Conservation (phyloP, 2,113 vertebrate species). For the Brienomyrus longianalis region DNA sequence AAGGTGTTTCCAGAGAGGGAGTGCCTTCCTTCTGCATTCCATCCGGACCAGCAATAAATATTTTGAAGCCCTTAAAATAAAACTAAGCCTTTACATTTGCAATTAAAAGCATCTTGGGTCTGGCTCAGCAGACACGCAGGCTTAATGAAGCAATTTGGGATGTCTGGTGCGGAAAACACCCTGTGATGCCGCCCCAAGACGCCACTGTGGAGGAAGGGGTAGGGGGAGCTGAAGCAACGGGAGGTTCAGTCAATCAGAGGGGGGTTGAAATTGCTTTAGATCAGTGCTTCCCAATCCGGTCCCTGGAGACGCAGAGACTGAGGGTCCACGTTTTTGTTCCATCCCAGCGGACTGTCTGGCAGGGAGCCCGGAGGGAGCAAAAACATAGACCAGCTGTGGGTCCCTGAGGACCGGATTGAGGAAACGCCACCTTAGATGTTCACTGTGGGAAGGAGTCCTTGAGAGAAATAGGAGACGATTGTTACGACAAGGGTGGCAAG, state of each 20-base stretch:
- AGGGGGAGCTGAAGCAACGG: too few relatives aligned
- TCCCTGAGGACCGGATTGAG: neutral
- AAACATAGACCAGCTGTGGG: neutral
- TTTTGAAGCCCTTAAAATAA: slow-evolving; percentile 17
- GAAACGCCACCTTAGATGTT: neutral
- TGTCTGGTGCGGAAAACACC: slow-evolving; percentile 12
- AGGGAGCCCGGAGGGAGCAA: neutral
- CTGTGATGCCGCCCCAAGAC: neutral
- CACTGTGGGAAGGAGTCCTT: neutral
- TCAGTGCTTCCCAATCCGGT: neutral
- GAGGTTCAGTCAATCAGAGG: neutral
- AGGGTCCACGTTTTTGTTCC: neutral
- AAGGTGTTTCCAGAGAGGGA: neutral
- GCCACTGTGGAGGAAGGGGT: neutral
- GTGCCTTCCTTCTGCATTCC: slow-evolving; percentile 6
- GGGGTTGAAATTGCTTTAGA: neutral
- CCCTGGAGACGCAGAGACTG: neutral
- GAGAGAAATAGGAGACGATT: neutral
- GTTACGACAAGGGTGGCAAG: neutral
- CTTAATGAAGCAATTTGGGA: slow-evolving; percentile 22
- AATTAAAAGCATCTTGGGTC: slow-evolving; percentile 11
- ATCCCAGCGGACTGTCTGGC: neutral
- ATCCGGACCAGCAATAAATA: slow-evolving; percentile 22
- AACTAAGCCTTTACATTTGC: slow-evolving; percentile 24
- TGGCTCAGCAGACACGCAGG: neutral